Evolutionary conservation across 2,888 invertebrate species (phyloP).

Genomic region (Microplitis manilae): DNA sequence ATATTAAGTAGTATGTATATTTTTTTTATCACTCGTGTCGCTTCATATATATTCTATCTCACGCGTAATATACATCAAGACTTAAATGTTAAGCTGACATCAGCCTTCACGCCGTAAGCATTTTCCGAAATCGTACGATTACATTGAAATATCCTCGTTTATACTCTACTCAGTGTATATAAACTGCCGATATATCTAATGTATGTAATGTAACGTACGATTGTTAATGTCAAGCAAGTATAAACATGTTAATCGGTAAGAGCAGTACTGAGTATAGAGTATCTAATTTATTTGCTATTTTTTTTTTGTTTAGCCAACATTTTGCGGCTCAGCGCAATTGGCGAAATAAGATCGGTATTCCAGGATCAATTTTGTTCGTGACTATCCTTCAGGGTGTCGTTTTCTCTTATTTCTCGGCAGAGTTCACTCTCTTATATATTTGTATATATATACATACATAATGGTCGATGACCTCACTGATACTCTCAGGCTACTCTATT

Average conservation of each 20-base stretch:
- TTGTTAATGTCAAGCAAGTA: constrained; percentile 7
- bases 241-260: constrained; percentile 4
- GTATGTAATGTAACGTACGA: neutral
- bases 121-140: constrained; percentile 30
- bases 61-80: constrained; percentile 4
- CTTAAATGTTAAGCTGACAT: constrained; percentile 16
- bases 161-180: too few relatives aligned
- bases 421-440: constrained; percentile 13
- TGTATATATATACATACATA: constrained; percentile 18
- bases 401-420: constrained; percentile 16
- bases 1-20: constrained; percentile 22
- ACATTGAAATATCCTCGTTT: too few relatives aligned
- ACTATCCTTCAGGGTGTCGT: constrained; percentile 17
- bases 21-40: constrained; percentile 23
- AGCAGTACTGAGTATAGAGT: neutral
- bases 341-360: constrained; percentile 27
- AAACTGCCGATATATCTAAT: too few relatives aligned
- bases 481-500: constrained; percentile 28
- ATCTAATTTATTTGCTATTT: too few relatives aligned
- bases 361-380: constrained; percentile 35
- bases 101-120: constrained; percentile 30
- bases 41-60: constrained; percentile 16
- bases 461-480: constrained; percentile 38
- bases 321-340: constrained; percentile 1
- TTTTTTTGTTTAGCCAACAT: neutral